phyloP scores from a whole-genome alignment of 2,888 invertebrate genomes.

The Protodeltote pygarga region DNA sequence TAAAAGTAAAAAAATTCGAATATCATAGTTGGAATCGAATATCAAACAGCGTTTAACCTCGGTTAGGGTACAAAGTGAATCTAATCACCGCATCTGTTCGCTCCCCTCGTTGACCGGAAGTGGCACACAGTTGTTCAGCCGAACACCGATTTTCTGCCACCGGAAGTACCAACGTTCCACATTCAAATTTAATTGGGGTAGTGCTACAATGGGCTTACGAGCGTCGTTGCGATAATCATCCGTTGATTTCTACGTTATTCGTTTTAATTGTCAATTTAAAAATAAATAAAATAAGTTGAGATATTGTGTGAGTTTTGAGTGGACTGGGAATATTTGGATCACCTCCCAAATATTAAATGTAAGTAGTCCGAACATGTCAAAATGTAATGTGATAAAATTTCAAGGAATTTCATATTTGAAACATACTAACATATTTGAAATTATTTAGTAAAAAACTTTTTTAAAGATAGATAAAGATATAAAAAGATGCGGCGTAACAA shows the following conservation, averaged over 20 bases:
- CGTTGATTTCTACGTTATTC: constrained; percentile 39
- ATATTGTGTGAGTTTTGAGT: too few relatives aligned
- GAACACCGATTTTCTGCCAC: constrained; percentile 85
- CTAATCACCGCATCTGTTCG: constrained; percentile 84
- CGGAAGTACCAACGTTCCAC: constrained; percentile 84
- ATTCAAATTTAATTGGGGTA: constrained; percentile 85
- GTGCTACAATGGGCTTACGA: constrained; percentile 68
- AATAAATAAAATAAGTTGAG: too few relatives aligned
- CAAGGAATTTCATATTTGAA: too few relatives aligned
- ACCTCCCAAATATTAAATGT: not conserved
- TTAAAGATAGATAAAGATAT: too few relatives aligned
- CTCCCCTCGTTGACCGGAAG: constrained; percentile 84
- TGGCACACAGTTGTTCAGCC: constrained; percentile 82
- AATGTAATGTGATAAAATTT: too few relatives aligned
- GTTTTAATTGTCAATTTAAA: constrained; percentile 38
- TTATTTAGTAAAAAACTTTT: too few relatives aligned
- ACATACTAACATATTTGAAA: too few relatives aligned
- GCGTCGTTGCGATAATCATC: constrained; percentile 64
- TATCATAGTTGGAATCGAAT: constrained; percentile 45
- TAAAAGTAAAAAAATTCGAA: not conserved
- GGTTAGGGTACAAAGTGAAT: constrained; percentile 71
- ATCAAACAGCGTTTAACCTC: constrained; percentile 76
- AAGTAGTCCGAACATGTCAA: too few relatives aligned
- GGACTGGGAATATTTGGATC: not conserved
- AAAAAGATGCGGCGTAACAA: too few relatives aligned